phyloP scores from a whole-genome alignment of 2,888 invertebrate genomes.

The Gymnocheta viridis region DNA sequence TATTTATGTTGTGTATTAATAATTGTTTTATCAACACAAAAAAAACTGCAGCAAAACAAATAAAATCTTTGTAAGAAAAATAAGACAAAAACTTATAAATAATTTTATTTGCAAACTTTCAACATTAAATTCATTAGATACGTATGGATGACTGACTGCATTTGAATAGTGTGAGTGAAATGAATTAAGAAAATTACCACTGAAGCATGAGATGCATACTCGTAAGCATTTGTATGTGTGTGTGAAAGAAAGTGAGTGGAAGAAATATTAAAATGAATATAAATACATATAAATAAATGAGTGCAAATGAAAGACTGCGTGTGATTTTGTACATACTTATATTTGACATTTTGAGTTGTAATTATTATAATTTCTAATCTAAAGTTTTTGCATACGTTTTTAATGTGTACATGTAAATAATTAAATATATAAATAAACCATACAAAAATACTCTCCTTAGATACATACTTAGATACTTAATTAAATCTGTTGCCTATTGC shows the following conservation, averaged over 20 bases:
- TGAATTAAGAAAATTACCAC: constrained; percentile 4
- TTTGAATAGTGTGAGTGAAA: constrained; percentile 9
- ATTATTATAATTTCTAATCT: not conserved
- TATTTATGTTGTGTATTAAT: constrained; percentile 30
- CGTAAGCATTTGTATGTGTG: not conserved
- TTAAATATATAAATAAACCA: not conserved
- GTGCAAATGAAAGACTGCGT: not conserved
- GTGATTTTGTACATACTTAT: constrained; percentile 11
- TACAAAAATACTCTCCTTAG: not conserved
- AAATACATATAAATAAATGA: not conserved
- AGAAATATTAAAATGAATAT: not conserved
- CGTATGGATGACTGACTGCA: constrained; percentile 26
- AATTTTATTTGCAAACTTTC: constrained; percentile 28
- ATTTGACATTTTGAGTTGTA: constrained; percentile 10
- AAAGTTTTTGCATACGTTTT: constrained; percentile 36
- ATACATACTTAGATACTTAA: not conserved
- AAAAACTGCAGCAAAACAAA: not conserved
- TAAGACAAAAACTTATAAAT: constrained; percentile 10
- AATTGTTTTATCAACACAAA: constrained; percentile 10
- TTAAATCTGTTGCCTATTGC: constrained; percentile 53
- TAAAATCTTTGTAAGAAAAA: not conserved
- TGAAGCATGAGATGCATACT: not conserved
- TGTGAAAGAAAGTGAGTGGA: not conserved
- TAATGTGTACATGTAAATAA: constrained; percentile 47
- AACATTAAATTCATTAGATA: constrained; percentile 40